Evolutionary conservation across 2,113 vertebrate species (phyloP).

Genomic region (Cebus imitator): DNA sequence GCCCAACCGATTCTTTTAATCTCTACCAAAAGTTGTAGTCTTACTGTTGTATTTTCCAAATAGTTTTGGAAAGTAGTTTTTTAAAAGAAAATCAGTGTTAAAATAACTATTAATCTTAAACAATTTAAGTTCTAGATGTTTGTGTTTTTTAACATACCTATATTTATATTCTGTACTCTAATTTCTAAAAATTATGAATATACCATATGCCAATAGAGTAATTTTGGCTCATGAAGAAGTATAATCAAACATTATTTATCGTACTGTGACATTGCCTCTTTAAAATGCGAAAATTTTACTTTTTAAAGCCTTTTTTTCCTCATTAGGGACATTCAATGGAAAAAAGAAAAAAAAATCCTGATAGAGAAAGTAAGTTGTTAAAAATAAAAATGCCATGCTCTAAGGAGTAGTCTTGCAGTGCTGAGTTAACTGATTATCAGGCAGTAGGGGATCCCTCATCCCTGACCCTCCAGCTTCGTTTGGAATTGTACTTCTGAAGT

Average conservation of each 20-base stretch:
- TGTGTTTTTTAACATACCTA: background rate
- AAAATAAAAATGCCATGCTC: conserved; percentile 49
- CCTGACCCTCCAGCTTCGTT: background rate
- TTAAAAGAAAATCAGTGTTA: background rate
- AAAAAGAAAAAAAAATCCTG: background rate
- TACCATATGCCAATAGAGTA: background rate
- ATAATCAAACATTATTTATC: background rate
- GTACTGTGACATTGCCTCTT: background rate
- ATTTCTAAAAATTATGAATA: background rate
- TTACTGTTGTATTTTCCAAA: background rate
- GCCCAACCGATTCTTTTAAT: background rate
- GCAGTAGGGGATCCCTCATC: background rate
- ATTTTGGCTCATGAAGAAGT: background rate
- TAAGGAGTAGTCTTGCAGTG: background rate
- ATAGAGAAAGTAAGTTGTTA: conserved; percentile 63
- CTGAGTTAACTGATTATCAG: background rate
- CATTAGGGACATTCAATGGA: background rate
- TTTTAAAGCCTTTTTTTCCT: conserved; percentile 16
- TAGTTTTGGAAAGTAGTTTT: background rate
- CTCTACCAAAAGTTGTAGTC: background rate
- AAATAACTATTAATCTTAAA: background rate
- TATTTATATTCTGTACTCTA: background rate
- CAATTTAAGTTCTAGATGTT: background rate
- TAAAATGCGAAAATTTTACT: background rate
- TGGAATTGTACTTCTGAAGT: conserved; percentile 47